Percentiles rank a stretch among this genome's conserved stretches.
These are phyloP conservation scores for Neoseiulus cucumeris DNA, from an alignment of 1,140 invertebrate species.

Conservation along the genomic window DNA sequence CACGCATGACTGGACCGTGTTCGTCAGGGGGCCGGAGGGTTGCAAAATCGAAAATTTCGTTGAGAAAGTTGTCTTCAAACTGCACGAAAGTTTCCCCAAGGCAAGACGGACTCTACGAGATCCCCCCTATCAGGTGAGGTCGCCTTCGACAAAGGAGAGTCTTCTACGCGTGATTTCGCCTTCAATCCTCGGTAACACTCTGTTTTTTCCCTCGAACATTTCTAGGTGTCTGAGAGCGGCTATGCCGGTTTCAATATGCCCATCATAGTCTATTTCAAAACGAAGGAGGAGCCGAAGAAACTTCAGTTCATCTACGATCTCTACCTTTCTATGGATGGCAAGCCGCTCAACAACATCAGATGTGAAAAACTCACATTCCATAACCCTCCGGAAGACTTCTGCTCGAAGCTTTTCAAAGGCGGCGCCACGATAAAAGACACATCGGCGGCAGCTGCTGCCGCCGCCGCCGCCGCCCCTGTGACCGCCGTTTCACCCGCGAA, in stretches of 20 bases:
- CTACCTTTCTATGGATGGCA: slow-evolving; percentile 47
- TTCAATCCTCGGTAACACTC: no score
- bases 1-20: slow-evolving; percentile 96
- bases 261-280: slow-evolving; percentile 74
- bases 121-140: slow-evolving; percentile 32
- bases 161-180: slow-evolving; percentile 14
- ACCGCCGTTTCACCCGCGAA: neutral
- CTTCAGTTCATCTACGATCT: slow-evolving; percentile 70
- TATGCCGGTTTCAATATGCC: slow-evolving; percentile 79
- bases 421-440: slow-evolving; percentile 40
- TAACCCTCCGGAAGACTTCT: slow-evolving; percentile 70
- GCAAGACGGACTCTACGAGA: slow-evolving; percentile 39
- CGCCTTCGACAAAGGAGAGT: neutral
- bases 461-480: neutral
- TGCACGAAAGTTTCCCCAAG: slow-evolving; percentile 77
- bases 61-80: slow-evolving; percentile 78
- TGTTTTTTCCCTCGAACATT: no score
- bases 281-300: slow-evolving; percentile 72
- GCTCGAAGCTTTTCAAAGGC: slow-evolving; percentile 59
- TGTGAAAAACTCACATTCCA: slow-evolving; percentile 56
- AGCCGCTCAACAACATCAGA: slow-evolving; percentile 40
- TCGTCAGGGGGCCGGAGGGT: slow-evolving; percentile 62
- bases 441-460: no score
- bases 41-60: slow-evolving; percentile 70
- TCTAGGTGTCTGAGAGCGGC: slow-evolving; percentile 66